A percentile compares a stretch with the other conserved stretches of the same genome.
These are phyloP conservation scores for Lepidurus couesii DNA, from an alignment of 1,140 invertebrate species.

Conservation along the genomic window DNA sequence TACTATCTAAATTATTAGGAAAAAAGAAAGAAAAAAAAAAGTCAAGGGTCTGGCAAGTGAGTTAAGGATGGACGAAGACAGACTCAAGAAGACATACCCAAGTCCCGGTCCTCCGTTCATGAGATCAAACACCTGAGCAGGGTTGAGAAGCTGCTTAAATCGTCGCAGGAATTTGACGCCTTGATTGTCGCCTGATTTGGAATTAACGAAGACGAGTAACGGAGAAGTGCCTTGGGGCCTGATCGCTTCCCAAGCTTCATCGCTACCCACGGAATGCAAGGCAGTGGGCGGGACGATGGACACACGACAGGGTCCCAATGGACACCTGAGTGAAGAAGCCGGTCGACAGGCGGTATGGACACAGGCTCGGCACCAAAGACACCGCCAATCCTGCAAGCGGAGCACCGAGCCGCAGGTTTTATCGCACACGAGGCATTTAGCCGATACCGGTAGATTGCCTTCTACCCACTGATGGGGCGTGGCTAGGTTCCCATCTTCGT, in stretches of 20 bases:
- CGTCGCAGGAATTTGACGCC: constrained; percentile 91
- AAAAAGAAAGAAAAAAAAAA: too few relatives aligned
- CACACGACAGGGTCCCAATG: constrained; percentile 75
- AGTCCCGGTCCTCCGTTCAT: constrained; percentile 76
- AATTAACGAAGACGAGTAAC: constrained; percentile 92
- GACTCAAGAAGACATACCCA: constrained; percentile 53
- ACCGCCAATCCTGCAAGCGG: constrained; percentile 89
- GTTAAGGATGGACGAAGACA: background rate
- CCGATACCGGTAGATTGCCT: constrained; percentile 89
- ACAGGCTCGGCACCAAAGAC: constrained; percentile 89
- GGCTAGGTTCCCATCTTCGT: constrained; percentile 82
- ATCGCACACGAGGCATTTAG: constrained; percentile 89
- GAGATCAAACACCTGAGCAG: constrained; percentile 95
- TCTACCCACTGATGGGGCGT: constrained; percentile 99
- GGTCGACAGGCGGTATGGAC: constrained; percentile 84
- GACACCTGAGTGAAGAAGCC: constrained; percentile 60
- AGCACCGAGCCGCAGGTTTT: constrained; percentile 94
- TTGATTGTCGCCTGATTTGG: constrained; percentile 95
- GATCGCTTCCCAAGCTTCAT: constrained; percentile 84
- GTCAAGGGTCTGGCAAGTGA: too few relatives aligned
- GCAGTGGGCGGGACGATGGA: constrained; percentile 89
- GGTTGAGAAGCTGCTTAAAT: constrained; percentile 93
- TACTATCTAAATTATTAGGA: too few relatives aligned
- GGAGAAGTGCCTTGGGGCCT: constrained; percentile 73
- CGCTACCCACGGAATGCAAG: constrained; percentile 79